A percentile compares a stretch with the other conserved stretches of the same genome.
Evolutionary conservation across 2,888 invertebrate genomes (phyloP).

Genomic region (Phasia obesa): DNA sequence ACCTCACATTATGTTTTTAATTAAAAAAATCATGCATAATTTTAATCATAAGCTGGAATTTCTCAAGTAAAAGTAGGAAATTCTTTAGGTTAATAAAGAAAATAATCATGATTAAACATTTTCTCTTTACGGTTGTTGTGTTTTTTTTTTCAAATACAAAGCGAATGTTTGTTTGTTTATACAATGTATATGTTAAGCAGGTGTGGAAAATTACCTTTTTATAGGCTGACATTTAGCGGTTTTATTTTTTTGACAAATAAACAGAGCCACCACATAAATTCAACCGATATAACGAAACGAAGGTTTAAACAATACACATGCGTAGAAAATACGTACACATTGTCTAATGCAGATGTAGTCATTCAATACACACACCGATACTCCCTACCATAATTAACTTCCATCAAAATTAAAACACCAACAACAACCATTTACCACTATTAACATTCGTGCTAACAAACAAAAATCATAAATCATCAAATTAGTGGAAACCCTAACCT

Average conservation of each 20-base stretch:
- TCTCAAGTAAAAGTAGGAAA: neutral
- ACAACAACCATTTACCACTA: too few relatives aligned
- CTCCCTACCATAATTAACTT: too few relatives aligned
- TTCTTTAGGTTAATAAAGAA: conserved; percentile 14
- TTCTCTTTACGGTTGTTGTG: conserved; percentile 2
- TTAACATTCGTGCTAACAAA: too few relatives aligned
- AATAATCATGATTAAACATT: conserved; percentile 47
- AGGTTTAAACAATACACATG: neutral
- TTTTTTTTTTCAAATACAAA: neutral
- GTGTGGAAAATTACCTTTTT: conserved; percentile 80
- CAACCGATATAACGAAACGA: conserved; percentile 27
- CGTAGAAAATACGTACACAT: too few relatives aligned
- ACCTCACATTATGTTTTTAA: conserved; percentile 54
- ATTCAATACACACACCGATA: too few relatives aligned
- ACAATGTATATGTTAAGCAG: conserved; percentile 76
- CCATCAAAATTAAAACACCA: too few relatives aligned
- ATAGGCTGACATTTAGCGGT: conserved; percentile 78
- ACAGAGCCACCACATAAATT: conserved; percentile 56
- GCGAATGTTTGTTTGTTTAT: conserved; percentile 10
- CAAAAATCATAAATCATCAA: too few relatives aligned
- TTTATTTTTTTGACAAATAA: conserved; percentile 72
- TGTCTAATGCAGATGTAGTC: too few relatives aligned
- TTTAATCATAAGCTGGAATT: conserved; percentile 29
- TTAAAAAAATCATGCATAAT: conserved; percentile 40
- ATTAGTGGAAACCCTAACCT: too few relatives aligned